Base-by-base conservation (phyloP, 2,113 vertebrate species). In the Kobus ellipsiprymnus region DNA sequence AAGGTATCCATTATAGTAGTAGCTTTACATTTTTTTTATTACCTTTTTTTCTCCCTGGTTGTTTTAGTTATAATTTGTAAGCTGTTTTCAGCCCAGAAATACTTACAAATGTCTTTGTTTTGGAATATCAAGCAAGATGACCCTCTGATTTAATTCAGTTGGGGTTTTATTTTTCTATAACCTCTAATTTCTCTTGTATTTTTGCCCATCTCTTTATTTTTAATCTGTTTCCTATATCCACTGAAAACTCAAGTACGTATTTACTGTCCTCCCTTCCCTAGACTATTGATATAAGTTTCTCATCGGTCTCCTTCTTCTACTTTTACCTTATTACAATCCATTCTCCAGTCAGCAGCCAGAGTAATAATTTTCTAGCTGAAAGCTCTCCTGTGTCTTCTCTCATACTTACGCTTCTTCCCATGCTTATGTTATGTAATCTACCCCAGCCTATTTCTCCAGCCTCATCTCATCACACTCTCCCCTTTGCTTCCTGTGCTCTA, bases 61-160 rank as follows among this genome's bases (percentile, higher is more conserved):
- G 17, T 95, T 91, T 91, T 67, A 52, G 11, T 80, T 96, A 91
- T 71, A 71, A 71, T 80, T 96, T 74, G 3, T 87, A 90, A 96
- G 21, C 71, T 96, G 13, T 89, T 91, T 91, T 94, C n/a, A 95
- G 33, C 30, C 52, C 27, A 44, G 21, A 81, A 95, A 46, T 91
- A 44, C 33, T 92, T 93, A 78, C 25, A 7, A 77, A 77, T 91
- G 15, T 57, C n/a, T 90, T 92, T 9, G 52, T 93, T 87, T 90
- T 60, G 11, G 30, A 50, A 44, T 40, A 59, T 83, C 50, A 78
- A 64, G 50, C 19, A 84, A 94, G 87, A 33, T 57, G 74, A 17
- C 17, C 30, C 33, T 67, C 46, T 85, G 64, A 62, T 88, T 91
- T 85, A 16, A 74, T 36, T 96, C 57, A 86, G 30, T 44, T 19